Evolutionary conservation across 2,113 vertebrate genomes (phyloP).

Genomic region (Cryptomyrus ogoouensis): DNA sequence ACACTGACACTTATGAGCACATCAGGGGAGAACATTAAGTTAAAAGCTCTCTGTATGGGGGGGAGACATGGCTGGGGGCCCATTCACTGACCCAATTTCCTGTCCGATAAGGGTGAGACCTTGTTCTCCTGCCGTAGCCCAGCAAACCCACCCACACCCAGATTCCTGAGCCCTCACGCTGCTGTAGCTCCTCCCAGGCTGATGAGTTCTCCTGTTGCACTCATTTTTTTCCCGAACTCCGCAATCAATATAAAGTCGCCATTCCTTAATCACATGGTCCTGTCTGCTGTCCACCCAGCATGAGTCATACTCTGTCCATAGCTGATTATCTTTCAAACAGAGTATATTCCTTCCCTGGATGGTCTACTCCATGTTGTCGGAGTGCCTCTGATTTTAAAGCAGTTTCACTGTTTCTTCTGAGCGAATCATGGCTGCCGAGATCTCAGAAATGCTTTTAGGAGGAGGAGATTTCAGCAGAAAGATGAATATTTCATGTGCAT

Average conservation of each 20-base stretch:
- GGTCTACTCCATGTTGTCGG: not conserved
- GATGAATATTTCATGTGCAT: not conserved
- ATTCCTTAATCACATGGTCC: not conserved
- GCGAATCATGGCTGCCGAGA: not conserved
- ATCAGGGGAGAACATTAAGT: not conserved
- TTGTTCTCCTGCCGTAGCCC: not conserved
- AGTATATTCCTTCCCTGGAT: not conserved
- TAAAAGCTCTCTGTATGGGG: not conserved
- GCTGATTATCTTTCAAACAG: not conserved
- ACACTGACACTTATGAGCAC: not conserved
- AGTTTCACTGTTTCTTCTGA: not conserved
- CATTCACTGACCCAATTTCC: not conserved
- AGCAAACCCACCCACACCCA: not conserved
- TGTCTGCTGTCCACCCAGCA: not conserved
- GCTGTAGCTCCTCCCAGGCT: not conserved
- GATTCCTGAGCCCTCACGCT: not conserved
- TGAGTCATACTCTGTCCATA: not conserved
- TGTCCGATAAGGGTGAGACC: not conserved
- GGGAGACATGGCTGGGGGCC: too few species aligned
- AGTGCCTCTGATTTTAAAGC: not conserved
- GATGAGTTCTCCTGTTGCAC: not conserved
- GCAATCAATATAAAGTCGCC: not conserved
- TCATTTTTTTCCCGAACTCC: not conserved
- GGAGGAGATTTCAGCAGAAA: not conserved
- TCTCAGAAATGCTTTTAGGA: not conserved